Percentiles rank a stretch among this genome's conserved stretches.
These are phyloP conservation scores for Nasonovia ribisnigri DNA, from an alignment of 2,888 invertebrate species.

Conservation along the genomic window DNA sequence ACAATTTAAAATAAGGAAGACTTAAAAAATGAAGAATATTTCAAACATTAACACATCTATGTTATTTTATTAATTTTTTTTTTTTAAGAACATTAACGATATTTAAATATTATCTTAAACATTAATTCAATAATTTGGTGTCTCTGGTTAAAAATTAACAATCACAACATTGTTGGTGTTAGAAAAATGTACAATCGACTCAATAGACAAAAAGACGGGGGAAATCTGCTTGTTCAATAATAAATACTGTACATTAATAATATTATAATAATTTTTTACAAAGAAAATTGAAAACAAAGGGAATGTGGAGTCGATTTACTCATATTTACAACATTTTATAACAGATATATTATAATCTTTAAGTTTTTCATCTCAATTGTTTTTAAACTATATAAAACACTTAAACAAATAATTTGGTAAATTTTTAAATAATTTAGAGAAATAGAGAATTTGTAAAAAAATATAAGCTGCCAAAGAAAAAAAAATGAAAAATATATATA, in stretches of 20 bases:
- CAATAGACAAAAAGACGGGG: constrained; percentile 56
- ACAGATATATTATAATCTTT: constrained; percentile 51
- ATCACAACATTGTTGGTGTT: constrained; percentile 65
- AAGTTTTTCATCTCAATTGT: constrained; percentile 41
- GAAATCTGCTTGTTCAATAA: constrained; percentile 41
- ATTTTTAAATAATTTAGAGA: constrained; percentile 52
- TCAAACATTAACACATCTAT: constrained; percentile 65
- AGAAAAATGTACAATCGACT: constrained; percentile 65
- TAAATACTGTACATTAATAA: constrained; percentile 61
- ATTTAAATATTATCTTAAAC: constrained; percentile 64
- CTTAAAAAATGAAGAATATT: constrained; percentile 61
- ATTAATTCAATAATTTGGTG: constrained; percentile 65
- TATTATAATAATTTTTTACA: constrained; percentile 56
- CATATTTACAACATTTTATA: constrained; percentile 58
- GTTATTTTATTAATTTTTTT: constrained; percentile 59
- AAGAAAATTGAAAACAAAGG: constrained; percentile 57
- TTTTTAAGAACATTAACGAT: constrained; percentile 56
- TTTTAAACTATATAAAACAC: constrained; percentile 60
- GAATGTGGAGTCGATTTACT: constrained; percentile 64
- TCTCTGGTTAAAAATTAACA: constrained; percentile 64
- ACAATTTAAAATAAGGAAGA: constrained; percentile 62
- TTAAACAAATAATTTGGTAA: constrained; percentile 62
- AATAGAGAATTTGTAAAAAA: constrained; percentile 60
- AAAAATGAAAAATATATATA: constrained; percentile 56
- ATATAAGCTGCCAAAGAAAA: constrained; percentile 62